Evolutionary conservation across 2,888 invertebrate species (phyloP), one percentile per base, ranked within the genome.

Genomic region (Chrysotoxum bicinctum): DNA sequence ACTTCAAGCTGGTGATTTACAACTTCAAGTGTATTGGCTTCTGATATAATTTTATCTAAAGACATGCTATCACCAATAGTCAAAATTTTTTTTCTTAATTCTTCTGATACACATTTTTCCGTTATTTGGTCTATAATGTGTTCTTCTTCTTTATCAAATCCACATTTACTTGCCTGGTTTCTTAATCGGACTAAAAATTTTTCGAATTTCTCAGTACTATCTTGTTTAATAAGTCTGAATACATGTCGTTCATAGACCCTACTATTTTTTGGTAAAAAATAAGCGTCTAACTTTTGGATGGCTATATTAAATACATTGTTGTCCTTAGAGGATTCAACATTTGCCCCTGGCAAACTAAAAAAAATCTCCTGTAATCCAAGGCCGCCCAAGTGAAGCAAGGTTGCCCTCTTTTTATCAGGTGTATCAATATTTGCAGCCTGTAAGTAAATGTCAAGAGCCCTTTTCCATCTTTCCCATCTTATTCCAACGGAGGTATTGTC

Each of bases 121-220:
- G 52, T 40, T 82, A 77, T 73, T 66, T 37, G 87, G 60, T 84
- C 88, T 54, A 87, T 88, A 58, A 87, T 37, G 26, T 70, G 69
- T 19, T 69, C 58, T n/a, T 76, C 43, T 16, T 45, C 2, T 16
- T 50, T 60, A n/a, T 69, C 9, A 26, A 77, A 77, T 4, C 50
- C 60, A 9, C 70, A 77, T 40, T 70, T 77, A n/a, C 2, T 19
- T 16, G 60, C 23, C 73, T 68, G 43, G 26, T 37, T 84, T 84
- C 87, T 87, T 8, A 89, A 54, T 50, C 88, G 66, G 7, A 88
- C 56, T 8, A 89, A 30, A 66, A 89, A 90, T 54, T 89, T 90
- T 60, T 89, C 88, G 68, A 90, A 89, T 48, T 88, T 89, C 43
- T 90, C 89, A 1, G 54, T 82, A 23, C 52, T 60, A 88, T 89